phyloP scores from a whole-genome alignment of 92 coral and sea anemone species.

The Umimayanthus chanpuru region DNA sequence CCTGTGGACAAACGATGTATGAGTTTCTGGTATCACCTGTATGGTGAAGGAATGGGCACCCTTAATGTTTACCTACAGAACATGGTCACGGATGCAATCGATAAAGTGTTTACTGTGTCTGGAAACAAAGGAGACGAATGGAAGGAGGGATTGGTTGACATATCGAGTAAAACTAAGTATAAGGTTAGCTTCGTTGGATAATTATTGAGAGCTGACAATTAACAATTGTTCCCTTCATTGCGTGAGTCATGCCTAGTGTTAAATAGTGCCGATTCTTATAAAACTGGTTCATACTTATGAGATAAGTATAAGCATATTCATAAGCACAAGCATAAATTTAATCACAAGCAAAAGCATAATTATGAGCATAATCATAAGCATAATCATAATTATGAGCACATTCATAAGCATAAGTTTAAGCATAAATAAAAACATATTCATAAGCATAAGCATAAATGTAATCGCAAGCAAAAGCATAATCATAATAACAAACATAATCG shows the following conservation, averaged over 20 bases:
- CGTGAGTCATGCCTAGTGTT: no score
- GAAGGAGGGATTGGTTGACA: conserved; percentile 58
- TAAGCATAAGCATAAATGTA: not conserved
- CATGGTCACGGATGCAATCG: conserved; percentile 10
- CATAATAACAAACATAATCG: no score
- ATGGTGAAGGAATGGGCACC: conserved; percentile 75
- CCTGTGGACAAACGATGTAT: conserved; percentile 69
- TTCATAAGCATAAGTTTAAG: not conserved
- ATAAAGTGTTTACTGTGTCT: conserved; percentile 55
- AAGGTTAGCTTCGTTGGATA: conserved; percentile 45
- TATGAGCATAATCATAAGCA: no score
- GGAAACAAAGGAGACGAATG: conserved; percentile 88
- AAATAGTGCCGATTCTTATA: no score
- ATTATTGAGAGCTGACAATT: not conserved
- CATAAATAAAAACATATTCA: not conserved
- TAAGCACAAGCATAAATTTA: no score
- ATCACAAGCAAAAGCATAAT: no score
- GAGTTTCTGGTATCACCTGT: conserved; percentile 82
- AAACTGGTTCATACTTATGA: no score
- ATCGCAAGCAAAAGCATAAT: not conserved
- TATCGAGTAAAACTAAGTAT: conserved; percentile 47
- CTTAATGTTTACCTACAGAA: conserved; percentile 68
- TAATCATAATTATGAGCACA: not conserved
- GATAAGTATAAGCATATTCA: no score
- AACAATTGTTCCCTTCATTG: no score